phyloP scores from a whole-genome alignment of 2,797 vertebrate genomes.

The Alauda arvensis region DNA sequence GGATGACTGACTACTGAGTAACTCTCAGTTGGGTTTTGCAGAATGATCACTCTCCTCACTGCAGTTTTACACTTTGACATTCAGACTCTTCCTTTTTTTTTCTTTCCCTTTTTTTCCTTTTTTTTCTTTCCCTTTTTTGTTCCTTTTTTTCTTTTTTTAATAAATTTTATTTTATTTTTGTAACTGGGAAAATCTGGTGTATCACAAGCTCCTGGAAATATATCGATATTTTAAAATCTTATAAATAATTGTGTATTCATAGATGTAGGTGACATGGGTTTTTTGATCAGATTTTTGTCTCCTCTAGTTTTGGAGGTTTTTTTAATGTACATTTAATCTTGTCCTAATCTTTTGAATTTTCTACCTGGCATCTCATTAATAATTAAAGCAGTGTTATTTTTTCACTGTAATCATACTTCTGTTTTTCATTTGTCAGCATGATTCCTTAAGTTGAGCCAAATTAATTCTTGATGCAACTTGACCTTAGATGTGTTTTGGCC shows the following conservation, averaged over 20 bases:
- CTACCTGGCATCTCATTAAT: conserved; percentile 13
- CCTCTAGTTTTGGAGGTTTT: not conserved
- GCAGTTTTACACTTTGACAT: not conserved
- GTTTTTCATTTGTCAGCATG: conserved; percentile 51
- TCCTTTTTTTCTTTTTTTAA: too few species aligned
- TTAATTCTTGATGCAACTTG: conserved; percentile 49
- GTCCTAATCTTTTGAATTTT: not conserved
- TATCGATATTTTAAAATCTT: not conserved
- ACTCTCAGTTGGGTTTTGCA: not conserved
- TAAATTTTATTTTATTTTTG: not conserved
- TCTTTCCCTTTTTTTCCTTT: too few species aligned
- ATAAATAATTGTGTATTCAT: not conserved
- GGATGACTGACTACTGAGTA: not conserved
- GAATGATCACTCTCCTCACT: not conserved
- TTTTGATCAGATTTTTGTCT: not conserved
- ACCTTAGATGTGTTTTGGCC: conserved; percentile 39
- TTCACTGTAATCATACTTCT: not conserved
- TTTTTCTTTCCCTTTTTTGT: too few species aligned
- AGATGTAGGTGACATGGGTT: not conserved
- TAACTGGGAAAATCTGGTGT: not conserved
- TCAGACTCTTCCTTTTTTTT: not conserved
- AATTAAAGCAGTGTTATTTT: not conserved
- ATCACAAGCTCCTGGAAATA: not conserved
- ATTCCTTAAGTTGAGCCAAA: conserved; percentile 50
- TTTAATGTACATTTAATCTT: not conserved